Base-by-base conservation (phyloP, 1,140 invertebrate genomes). In the Cydia amplana region DNA sequence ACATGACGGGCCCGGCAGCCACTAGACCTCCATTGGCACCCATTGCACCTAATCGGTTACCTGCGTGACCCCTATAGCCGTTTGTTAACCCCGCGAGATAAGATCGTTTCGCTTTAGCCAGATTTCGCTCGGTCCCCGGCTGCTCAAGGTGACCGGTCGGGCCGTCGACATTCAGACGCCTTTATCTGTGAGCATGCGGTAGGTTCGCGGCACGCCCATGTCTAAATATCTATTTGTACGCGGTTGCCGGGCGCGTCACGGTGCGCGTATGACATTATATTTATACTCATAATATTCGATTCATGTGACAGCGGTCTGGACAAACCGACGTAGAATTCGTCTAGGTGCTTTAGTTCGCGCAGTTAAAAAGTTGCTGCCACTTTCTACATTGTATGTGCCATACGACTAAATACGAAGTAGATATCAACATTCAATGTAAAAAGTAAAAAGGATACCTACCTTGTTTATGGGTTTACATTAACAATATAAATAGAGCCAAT, bases 161-260 rank as follows among this genome's bases (percentile, higher is more conserved):
- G 89, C 82, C 88, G 87, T 86, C 89, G 87, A 91, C 87, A 89
- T 91, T 89, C 87, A 88, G 87, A 86, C 84, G 87, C 78, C 86
- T 86, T 85, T 84, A 83, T 79, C 82, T 43, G 23, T 43, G 23
- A 74, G 49, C 73, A 43, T 40, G 51, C 18, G 73, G 25, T 74
- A 74, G 43, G 74, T 78, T 77, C 78, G 76, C 70, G 75, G 77
- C 77, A 77, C 43, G 65, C 65, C 65, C 65, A 70, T 40, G 65
- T 70, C 65, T 70, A 70, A 70, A 70, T 18, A 32, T 70, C 65
- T 70, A 70, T 70, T 70, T 70, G 65, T 70, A 70, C 43, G 65
- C 65, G 65, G 65, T 70, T 70, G 65, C 65, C 32, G 36, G 65
- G 65, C 65, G 65, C 65, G 65, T 70, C 28, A 70, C 65, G 65